Conservation (phyloP, 2,113 vertebrate species). For the Semnornis frantzii region DNA sequence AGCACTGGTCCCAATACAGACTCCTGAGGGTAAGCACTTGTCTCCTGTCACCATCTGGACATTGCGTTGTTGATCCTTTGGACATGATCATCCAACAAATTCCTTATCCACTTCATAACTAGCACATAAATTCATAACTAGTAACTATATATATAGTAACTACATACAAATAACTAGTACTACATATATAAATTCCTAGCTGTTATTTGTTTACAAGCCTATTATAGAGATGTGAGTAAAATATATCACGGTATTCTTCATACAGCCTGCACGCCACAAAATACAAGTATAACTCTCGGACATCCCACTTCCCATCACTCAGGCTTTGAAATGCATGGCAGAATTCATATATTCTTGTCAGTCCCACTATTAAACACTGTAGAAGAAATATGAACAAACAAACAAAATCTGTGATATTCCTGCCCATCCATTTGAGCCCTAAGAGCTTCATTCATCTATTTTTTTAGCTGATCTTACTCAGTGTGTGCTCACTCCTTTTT, state of each 20-base stretch:
- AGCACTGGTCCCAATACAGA: too few species aligned
- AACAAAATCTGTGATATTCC: background rate
- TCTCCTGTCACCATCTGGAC: too few species aligned
- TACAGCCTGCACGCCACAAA: background rate
- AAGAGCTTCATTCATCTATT: background rate
- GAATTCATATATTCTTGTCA: background rate
- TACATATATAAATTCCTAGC: background rate
- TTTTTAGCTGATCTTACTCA: background rate
- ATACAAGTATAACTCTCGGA: background rate
- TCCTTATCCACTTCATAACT: too few species aligned
- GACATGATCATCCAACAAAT: too few species aligned
- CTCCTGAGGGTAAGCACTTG: too few species aligned
- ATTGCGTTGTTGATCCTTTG: too few species aligned
- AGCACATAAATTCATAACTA: too few species aligned
- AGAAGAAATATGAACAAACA: background rate
- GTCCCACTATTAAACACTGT: background rate
- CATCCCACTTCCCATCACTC: background rate
- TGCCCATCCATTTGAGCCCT: background rate
- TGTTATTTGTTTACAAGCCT: constrained; percentile 1
- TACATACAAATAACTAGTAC: background rate
- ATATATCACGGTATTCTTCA: background rate
- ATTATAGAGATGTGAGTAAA: background rate
- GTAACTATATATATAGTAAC: too few species aligned
- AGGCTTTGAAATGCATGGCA: background rate
- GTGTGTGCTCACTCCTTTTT: background rate